phyloP scores from a whole-genome alignment of 2,888 invertebrate genomes.

The Leistus spinibarbis region DNA sequence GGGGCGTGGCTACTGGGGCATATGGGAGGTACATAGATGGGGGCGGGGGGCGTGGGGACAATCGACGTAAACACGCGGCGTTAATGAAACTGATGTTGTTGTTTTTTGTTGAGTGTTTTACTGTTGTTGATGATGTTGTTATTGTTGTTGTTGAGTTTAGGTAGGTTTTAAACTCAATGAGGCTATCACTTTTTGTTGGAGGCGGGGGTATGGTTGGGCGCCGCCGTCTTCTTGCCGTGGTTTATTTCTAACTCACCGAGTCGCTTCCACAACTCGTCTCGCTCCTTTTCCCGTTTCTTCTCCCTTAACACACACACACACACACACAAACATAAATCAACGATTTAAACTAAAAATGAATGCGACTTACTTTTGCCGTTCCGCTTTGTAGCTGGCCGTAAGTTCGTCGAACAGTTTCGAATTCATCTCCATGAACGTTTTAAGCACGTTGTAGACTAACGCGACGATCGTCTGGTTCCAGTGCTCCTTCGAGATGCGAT shows the following conservation, averaged over 20 bases:
- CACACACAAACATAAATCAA: not conserved
- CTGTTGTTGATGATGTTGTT: conserved; percentile 4
- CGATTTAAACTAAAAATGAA: not conserved
- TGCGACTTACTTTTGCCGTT: conserved; percentile 92
- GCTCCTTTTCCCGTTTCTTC: conserved; percentile 94
- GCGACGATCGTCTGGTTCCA: conserved; percentile 99
- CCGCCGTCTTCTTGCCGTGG: conserved; percentile 59
- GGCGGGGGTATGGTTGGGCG: conserved; percentile 43
- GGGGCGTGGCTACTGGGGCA: not conserved
- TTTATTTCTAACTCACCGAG: conserved; percentile 87
- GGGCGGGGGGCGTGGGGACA: not conserved
- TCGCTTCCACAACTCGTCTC: conserved; percentile 97
- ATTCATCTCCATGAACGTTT: conserved; percentile 99
- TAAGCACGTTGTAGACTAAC: conserved; percentile 98
- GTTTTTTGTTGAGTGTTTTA: not conserved
- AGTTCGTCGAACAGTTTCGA: conserved; percentile 99
- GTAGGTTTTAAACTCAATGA: not conserved
- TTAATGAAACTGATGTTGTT: conserved; percentile 13
- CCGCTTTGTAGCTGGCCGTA: conserved; percentile 97
- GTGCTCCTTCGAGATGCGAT: conserved; percentile 99
- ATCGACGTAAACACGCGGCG: not conserved
- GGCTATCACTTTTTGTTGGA: conserved; percentile 42
- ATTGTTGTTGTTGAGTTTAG: conserved; percentile 5
- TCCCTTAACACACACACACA: conserved; percentile 67
- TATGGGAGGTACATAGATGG: not conserved